A percentile compares a stretch with the other conserved stretches of the same genome.
Evolutionary conservation across 2,797 vertebrate species (phyloP).

Genomic region (Chanos chanos): DNA sequence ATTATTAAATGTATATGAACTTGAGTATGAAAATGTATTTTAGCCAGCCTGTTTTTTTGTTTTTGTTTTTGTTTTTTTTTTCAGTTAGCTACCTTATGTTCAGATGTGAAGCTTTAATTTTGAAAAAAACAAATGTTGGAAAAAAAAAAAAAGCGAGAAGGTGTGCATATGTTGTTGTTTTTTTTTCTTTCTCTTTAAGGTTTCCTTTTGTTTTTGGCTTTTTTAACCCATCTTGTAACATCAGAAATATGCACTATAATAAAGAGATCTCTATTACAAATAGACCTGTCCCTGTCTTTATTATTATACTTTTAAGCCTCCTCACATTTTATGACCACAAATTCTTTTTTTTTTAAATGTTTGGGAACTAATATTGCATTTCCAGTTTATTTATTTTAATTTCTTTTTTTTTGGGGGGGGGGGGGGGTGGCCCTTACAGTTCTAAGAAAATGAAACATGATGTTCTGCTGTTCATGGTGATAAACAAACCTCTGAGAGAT

Average conservation of each 20-base stretch:
- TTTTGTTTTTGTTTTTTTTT: too few relatives aligned
- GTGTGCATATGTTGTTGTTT: constrained; percentile 60
- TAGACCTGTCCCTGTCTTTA: neutral
- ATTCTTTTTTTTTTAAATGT: too few relatives aligned
- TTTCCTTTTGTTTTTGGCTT: constrained; percentile 53
- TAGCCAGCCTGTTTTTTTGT: constrained; percentile 46
- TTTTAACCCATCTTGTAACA: constrained; percentile 71
- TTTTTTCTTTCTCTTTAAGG: constrained; percentile 38
- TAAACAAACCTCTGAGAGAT: too few relatives aligned
- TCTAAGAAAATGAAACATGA: too few relatives aligned
- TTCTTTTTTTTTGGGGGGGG: too few relatives aligned
- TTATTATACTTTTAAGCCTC: neutral
- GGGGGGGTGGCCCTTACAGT: too few relatives aligned
- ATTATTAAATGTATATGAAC: constrained; percentile 55
- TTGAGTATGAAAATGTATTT: constrained; percentile 59
- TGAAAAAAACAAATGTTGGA: constrained; percentile 62
- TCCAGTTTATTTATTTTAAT: too few relatives aligned
- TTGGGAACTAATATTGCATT: too few relatives aligned
- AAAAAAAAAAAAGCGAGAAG: constrained; percentile 51
- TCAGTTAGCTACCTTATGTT: constrained; percentile 54
- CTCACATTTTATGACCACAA: neutral
- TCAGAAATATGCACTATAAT: constrained; percentile 80
- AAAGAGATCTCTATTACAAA: constrained; percentile 76
- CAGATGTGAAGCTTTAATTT: constrained; percentile 74
- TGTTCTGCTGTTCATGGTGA: too few relatives aligned